Percentiles rank a stretch among this genome's conserved stretches.
Conservation (phyloP, 1,140 invertebrate genomes). For the Pissodes strobi region DNA sequence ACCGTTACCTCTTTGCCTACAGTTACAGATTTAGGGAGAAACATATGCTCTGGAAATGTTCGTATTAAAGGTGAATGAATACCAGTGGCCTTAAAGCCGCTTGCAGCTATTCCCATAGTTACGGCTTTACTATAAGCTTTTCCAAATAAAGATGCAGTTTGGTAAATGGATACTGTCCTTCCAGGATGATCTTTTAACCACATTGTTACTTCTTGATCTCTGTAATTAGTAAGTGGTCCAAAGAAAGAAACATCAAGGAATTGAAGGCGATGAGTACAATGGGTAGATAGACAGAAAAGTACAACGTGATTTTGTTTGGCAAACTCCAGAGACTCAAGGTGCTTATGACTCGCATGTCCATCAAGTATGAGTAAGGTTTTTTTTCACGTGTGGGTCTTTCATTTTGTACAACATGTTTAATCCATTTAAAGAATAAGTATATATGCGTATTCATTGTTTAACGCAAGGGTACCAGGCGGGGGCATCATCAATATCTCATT, state of each 20-base stretch:
- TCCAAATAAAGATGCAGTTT: too few relatives aligned
- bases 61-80: too few relatives aligned
- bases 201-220: conserved; percentile 37
- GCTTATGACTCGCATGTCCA: conserved; percentile 45
- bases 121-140: too few relatives aligned
- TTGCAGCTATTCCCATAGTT: too few relatives aligned
- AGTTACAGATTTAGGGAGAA: too few relatives aligned
- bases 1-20: too few relatives aligned
- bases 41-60: too few relatives aligned
- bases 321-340: conserved; percentile 25
- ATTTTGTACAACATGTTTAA: background rate
- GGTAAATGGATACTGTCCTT: conserved; percentile 37
- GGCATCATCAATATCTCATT: background rate
- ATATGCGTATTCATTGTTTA: background rate
- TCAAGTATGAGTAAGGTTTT: too few relatives aligned
- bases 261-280: too few relatives aligned
- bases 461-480: background rate
- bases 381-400: background rate
- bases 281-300: conserved; percentile 31
- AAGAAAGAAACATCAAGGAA: conserved; percentile 54
- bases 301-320: too few relatives aligned
- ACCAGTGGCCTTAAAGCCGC: too few relatives aligned
- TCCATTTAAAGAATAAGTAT: background rate
- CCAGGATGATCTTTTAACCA: conserved; percentile 43
- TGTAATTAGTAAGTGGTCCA: conserved; percentile 46